Conservation (phyloP, 2,888 invertebrate species). For the Therioaphis trifolii region DNA sequence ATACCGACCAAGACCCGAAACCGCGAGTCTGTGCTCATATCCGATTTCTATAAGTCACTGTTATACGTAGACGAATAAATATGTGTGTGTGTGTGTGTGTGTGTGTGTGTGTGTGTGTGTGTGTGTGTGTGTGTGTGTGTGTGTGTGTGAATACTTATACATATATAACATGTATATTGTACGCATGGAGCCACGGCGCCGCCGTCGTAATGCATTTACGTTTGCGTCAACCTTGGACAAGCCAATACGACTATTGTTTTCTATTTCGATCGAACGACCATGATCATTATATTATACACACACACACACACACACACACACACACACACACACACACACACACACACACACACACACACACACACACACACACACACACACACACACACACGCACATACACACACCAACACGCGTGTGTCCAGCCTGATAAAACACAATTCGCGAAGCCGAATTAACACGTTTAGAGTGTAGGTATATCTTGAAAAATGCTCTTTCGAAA, state of each 20-base stretch:
- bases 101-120: no score
- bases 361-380: background rate
- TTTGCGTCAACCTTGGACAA: slow-evolving; percentile 1
- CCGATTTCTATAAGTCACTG: slow-evolving; percentile 4
- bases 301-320: background rate
- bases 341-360: background rate
- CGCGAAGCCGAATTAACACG: slow-evolving; percentile 35
- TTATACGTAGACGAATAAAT: no score
- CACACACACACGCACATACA: background rate
- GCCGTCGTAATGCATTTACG: slow-evolving; percentile 25
- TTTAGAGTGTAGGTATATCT: background rate
- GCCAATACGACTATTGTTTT: slow-evolving; percentile 37
- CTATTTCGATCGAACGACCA: slow-evolving; percentile 46
- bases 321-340: background rate
- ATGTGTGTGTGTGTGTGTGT: no score
- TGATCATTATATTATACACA: slow-evolving; percentile 24
- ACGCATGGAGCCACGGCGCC: background rate
- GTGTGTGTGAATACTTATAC: no score
- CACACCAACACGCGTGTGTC: background rate
- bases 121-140: no score
- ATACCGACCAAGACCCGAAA: background rate
- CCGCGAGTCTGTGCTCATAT: background rate
- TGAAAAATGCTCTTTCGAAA: slow-evolving; percentile 29
- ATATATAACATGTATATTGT: background rate
- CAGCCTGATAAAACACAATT: background rate